Base-by-base conservation (phyloP, 1,140 invertebrate species). In the Drosophila mauritiana region DNA sequence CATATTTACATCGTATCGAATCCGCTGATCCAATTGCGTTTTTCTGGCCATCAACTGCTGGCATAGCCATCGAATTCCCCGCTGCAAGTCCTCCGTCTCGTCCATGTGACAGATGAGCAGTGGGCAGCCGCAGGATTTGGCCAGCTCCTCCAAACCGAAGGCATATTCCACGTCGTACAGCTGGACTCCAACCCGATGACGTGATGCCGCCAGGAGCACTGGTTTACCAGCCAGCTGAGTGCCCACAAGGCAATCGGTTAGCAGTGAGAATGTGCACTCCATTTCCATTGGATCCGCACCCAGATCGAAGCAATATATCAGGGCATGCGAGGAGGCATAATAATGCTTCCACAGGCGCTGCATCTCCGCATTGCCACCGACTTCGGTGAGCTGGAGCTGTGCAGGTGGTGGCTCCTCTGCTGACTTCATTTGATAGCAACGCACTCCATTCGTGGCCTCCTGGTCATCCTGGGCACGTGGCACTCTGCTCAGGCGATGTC, bases 271-370 rank as follows among this genome's bases (percentile, higher is more conserved):
- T 13, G 64, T 61, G 8, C 13, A 49, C 48, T 73, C 27, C 20
- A 91, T 49, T 12, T 62, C 27, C 0, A 70, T 67, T 15, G 63
- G 51, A 25, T 43, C 55, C 17, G 49, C 37, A 15, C 65, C 57
- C 2, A 91, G 70, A 49, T 91, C 78, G 8, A 90, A 91, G 62
- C 90, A 91, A 17, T 73, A 91, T 49, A 91, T 80, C 5, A 91
- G 49, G 0, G 59, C 90, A 42, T 91, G 82, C 15, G 80, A 68
- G 27, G 46, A 51, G 48, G 74, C 72, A 56, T 85, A 90, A 27
- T 91, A 91, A 27, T 90, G 83, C 11, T 61, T 73, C 90, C 90
- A 91, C 1, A 91, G 76, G n/a, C 81, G 89, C 52, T 90, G 90
- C 83, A 91, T 91, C 11, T 91, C 83, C 43, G 6, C 6, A 51